Conservation (phyloP, 30 jellyfish, hydroid and myxozoan genomes). For the Rhopilema esculentum region DNA sequence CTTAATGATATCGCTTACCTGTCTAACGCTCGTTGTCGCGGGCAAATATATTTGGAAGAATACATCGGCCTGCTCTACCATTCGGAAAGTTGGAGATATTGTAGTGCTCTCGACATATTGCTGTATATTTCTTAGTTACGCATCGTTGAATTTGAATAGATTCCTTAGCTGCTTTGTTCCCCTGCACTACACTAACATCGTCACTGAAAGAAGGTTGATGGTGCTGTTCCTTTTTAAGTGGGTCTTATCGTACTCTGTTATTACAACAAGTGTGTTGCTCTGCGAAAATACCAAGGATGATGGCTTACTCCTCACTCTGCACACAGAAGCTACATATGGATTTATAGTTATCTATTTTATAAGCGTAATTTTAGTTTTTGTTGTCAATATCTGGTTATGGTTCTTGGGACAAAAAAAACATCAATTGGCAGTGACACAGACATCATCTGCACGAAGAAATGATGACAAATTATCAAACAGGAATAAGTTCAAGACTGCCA, state of each 20-base stretch:
- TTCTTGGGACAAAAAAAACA: not conserved
- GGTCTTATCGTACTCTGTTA: not conserved
- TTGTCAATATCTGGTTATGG: not conserved
- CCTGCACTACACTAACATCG: not conserved
- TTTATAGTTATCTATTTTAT: not conserved
- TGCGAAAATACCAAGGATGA: too few species aligned
- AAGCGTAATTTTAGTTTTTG: not conserved
- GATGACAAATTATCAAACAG: not conserved
- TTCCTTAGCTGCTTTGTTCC: not conserved
- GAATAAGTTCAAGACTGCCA: not conserved
- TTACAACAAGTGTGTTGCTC: not conserved
- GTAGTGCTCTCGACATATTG: not conserved
- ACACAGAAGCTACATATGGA: not conserved
- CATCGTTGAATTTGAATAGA: not conserved
- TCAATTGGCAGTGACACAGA: not conserved
- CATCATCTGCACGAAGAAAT: not conserved
- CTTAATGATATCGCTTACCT: too few species aligned
- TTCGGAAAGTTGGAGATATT: constrained; percentile 2
- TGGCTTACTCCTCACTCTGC: not conserved
- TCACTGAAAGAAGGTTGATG: not conserved
- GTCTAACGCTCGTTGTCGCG: not conserved
- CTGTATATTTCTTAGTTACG: not conserved
- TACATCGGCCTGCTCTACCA: not conserved
- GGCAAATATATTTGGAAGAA: not conserved
- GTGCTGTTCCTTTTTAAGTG: not conserved